Percentiles rank a stretch among this genome's conserved stretches.
Evolutionary conservation across 2,113 vertebrate species (phyloP).

Genomic region (Nasalis larvatus): DNA sequence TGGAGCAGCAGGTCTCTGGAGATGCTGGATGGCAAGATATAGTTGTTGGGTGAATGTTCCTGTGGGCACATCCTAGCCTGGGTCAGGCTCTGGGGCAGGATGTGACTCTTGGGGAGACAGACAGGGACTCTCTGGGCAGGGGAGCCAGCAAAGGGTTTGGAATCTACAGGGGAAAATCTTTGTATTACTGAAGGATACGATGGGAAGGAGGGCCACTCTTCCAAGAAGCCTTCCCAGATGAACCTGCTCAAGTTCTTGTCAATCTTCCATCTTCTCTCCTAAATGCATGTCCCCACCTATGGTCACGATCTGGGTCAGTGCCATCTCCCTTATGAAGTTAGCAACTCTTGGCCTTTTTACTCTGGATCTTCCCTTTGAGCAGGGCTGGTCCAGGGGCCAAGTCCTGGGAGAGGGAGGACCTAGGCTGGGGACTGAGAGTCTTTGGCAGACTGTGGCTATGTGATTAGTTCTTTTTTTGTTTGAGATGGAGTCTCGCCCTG

Average conservation of each 20-base stretch:
- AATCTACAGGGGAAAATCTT: not conserved
- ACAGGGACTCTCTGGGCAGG: not conserved
- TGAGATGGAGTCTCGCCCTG: too few species aligned
- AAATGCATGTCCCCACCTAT: not conserved
- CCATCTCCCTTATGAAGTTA: not conserved
- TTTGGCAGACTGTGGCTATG: not conserved
- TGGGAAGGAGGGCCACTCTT: not conserved
- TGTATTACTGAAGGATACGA: not conserved
- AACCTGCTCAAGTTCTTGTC: not conserved
- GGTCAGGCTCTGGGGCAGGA: not conserved
- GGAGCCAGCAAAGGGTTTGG: not conserved
- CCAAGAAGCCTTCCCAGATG: constrained; percentile 2
- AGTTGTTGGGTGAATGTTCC: constrained; percentile 26
- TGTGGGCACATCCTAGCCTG: not conserved
- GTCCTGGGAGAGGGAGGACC: not conserved
- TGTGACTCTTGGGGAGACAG: not conserved
- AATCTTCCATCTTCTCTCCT: not conserved
- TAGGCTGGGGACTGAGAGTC: not conserved
- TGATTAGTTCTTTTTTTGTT: too few species aligned
- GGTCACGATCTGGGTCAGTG: not conserved
- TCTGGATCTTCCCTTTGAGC: not conserved
- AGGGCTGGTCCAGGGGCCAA: not conserved
- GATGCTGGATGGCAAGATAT: not conserved
- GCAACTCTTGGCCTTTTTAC: not conserved
- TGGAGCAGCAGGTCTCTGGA: not conserved